These are phyloP conservation scores for Campopleginae sp. DNA, from an alignment of 2,888 invertebrate species.

Conservation along the genomic window DNA sequence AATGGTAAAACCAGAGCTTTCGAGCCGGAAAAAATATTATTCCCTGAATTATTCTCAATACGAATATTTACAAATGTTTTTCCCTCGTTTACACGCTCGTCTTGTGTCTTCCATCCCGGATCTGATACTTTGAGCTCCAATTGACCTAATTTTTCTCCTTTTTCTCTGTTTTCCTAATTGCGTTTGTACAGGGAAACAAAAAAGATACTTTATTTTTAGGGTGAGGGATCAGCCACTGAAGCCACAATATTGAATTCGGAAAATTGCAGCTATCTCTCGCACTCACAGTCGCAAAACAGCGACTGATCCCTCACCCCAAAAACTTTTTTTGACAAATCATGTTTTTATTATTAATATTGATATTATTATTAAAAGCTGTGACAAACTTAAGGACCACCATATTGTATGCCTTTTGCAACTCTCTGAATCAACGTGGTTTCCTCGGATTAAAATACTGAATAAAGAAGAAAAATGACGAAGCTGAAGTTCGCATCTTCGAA, in stretches of 20 bases:
- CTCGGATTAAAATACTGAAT: slow-evolving; percentile 70
- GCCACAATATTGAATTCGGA: no score
- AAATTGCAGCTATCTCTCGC: no score
- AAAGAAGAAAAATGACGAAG: slow-evolving; percentile 12
- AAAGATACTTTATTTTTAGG: slow-evolving; percentile 28
- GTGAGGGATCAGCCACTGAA: no score
- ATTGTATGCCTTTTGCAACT: slow-evolving; percentile 70
- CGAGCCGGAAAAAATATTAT: slow-evolving; percentile 46
- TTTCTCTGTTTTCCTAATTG: slow-evolving; percentile 34
- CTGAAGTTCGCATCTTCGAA: no score
- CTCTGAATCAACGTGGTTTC: slow-evolving; percentile 72
- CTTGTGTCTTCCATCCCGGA: slow-evolving; percentile 68
- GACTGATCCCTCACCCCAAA: no score
- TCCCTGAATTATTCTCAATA: slow-evolving; percentile 15
- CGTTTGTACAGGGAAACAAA: slow-evolving; percentile 25
- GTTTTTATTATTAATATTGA: slow-evolving; percentile 28
- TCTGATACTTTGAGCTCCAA: slow-evolving; percentile 46
- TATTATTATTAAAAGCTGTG: slow-evolving; percentile 59
- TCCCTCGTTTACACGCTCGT: slow-evolving; percentile 31
- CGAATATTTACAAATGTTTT: slow-evolving; percentile 11
- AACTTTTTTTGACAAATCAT: slow-evolving; percentile 56
- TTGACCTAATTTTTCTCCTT: slow-evolving; percentile 35
- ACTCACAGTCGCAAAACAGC: no score
- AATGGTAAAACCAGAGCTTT: slow-evolving; percentile 43
- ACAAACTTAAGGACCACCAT: slow-evolving; percentile 65